Base-by-base conservation (phyloP, 37 sponge, comb jelly and placozoan genomes). In the Cladorhizidae sp. region DNA sequence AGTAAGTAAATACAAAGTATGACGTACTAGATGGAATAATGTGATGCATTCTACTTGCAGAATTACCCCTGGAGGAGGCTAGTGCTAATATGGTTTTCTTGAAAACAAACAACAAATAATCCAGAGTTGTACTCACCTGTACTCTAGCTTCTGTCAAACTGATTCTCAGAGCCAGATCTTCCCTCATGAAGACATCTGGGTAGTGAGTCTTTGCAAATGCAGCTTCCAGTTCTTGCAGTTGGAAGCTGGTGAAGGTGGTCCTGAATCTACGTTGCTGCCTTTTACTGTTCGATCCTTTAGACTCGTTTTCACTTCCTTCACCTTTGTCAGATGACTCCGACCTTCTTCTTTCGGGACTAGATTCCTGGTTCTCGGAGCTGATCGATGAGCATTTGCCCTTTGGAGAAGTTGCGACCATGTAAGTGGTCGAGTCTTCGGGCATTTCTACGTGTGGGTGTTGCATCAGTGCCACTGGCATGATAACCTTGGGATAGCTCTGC, bases 171-270 rank as follows among this genome's bases (percentile, higher is more conserved):
- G 96, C 96, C 36, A 96, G 73, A 33, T 96, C 96, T 72, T 96
- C 96, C 35, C 96, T 80, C 86, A 91, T 96, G 78, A 93, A 96
- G 8, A 96, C 96, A 77, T 96, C 96, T 1, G 96, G 96, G 31
- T 96, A 96, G 68, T 93, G 96, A 17, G 94, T 91, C 72, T 93
- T 90, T 18, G 92, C 76, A 87, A 96, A 96, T 7, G 96, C 91
- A 26, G 87, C 72, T 49, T 96, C 96, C 64, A 96, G 63, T 68
- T 93, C 96, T 52, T 93, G 88, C 70, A 96, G 84, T 76, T 96
- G 96, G 67, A 82, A 85, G 82, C 91, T 93, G 40, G 96, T 93
- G 81, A 96, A 96, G 0, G 96, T 96, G 11, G 96, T 96, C 33
- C 96, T 70, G 73, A 90, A 96, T 22, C 96, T 69, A 37, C 94